Conservation (phyloP, 2,113 vertebrate genomes). For the Damaliscus lunatus region DNA sequence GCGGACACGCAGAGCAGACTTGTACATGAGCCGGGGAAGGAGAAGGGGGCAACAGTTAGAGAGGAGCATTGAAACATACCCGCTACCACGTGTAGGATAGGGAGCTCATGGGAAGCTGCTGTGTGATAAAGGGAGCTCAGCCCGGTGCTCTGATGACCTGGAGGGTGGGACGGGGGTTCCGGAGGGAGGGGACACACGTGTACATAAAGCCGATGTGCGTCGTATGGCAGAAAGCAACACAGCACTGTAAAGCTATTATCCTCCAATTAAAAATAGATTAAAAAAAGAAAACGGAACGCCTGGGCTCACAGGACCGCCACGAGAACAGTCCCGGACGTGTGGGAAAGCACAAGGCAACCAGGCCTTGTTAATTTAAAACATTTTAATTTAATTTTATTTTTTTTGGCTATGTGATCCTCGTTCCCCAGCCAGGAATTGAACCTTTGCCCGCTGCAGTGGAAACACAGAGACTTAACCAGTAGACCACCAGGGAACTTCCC, state of each 20-base stretch:
- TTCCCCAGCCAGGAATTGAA: neutral
- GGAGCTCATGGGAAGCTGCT: neutral
- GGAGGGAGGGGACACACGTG: neutral
- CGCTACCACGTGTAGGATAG: rapidly evolving
- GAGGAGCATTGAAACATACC: rapidly evolving
- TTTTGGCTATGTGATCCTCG: neutral
- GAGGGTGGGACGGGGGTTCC: neutral
- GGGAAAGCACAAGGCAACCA: rapidly evolving
- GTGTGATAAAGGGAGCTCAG: neutral
- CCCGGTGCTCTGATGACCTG: neutral
- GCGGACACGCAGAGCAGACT: neutral
- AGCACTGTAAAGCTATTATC: neutral
- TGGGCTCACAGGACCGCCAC: rapidly evolving
- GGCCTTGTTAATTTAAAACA: neutral
- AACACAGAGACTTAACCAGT: neutral
- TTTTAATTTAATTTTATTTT: neutral
- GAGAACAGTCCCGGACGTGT: rapidly evolving
- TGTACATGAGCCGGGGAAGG: neutral
- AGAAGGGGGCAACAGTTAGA: neutral
- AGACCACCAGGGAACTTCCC: neutral
- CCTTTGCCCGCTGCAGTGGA: neutral
- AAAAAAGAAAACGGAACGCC: neutral
- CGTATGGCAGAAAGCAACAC: neutral
- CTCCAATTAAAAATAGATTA: neutral
- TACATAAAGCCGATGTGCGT: rapidly evolving